Evolutionary conservation across 2,797 vertebrate species (phyloP).

Genomic region (Muscicapa striata): DNA sequence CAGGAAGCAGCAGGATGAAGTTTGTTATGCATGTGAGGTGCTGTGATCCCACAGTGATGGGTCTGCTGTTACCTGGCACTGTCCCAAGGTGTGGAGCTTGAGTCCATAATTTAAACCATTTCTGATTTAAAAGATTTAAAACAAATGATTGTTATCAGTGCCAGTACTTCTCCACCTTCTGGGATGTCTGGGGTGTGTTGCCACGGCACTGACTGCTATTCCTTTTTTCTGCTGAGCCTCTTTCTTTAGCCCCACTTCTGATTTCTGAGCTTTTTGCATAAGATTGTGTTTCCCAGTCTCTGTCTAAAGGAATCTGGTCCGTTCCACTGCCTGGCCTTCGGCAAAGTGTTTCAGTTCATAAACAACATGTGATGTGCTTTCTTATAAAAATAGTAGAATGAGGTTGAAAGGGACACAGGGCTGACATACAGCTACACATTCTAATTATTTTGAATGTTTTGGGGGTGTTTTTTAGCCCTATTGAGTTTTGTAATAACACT

Average conservation of each 20-base stretch:
- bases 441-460: neutral
- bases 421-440: neutral
- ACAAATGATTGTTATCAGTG: neutral
- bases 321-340: neutral
- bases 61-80: neutral
- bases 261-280: neutral
- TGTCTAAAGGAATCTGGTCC: neutral
- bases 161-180: accelerated
- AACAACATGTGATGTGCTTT: neutral
- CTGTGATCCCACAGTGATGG: neutral
- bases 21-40: accelerated
- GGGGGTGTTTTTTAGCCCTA: accelerated
- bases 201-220: accelerated
- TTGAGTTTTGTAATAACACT: neutral
- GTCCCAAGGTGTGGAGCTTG: neutral
- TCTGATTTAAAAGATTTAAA: neutral
- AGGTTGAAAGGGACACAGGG: neutral
- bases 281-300: neutral
- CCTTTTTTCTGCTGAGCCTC: neutral
- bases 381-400: neutral
- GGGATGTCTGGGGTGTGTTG: neutral
- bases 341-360: neutral
- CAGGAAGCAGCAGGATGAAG: neutral
- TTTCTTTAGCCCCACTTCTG: neutral
- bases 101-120: neutral